Percentiles rank a stretch among this genome's conserved stretches.
These are phyloP conservation scores for Papilio helenus DNA, from an alignment of 1,140 invertebrate genomes.

Conservation along the genomic window DNA sequence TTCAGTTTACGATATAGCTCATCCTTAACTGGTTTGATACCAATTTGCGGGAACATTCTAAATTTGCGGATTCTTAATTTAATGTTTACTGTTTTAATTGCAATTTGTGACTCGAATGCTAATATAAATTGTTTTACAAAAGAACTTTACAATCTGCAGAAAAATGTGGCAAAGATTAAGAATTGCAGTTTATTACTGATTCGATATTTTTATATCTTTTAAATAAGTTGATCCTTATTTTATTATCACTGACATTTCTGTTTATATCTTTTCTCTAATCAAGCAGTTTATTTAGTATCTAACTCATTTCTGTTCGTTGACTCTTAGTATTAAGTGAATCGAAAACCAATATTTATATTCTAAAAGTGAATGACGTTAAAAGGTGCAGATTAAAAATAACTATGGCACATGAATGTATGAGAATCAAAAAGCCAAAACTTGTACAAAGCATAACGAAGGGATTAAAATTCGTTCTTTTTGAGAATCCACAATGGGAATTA, in stretches of 20 bases:
- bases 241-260: background rate
- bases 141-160: constrained; percentile 3
- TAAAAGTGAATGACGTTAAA: constrained; percentile 25
- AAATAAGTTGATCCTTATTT: too few relatives aligned
- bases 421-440: constrained; percentile 34
- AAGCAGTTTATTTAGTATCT: background rate
- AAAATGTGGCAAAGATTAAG: background rate
- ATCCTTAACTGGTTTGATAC: constrained; percentile 13
- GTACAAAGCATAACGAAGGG: constrained; percentile 62
- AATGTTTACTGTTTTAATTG: constrained; percentile 35
- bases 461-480: constrained; percentile 56
- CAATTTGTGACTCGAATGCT: constrained; percentile 30
- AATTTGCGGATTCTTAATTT: constrained; percentile 36
- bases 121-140: constrained; percentile 19
- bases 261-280: background rate
- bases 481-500: constrained; percentile 37
- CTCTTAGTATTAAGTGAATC: background rate
- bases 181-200: background rate
- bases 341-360: constrained; percentile 35
- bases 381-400: constrained; percentile 35
- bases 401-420: constrained; percentile 40
- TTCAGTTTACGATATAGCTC: background rate
- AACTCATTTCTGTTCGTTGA: too few relatives aligned
- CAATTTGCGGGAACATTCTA: constrained; percentile 36
- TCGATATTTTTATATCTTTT: background rate